Conservation (phyloP, 1,140 invertebrate species). For the Gonatopus flavifemur region DNA sequence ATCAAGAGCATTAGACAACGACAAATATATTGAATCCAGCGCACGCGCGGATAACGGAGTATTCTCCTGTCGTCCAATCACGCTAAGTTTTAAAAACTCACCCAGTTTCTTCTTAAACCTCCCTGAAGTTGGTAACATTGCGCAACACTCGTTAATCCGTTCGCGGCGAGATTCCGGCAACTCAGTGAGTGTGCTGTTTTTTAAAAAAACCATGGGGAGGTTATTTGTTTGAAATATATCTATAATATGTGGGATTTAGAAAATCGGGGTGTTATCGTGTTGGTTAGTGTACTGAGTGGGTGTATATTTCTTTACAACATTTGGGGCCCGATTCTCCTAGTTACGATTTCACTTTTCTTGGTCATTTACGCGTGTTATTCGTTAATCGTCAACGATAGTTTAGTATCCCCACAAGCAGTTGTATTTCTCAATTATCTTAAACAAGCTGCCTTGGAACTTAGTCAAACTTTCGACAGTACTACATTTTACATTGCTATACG, state of each 20-base stretch:
- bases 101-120: too few species aligned
- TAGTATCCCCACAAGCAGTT: constrained; percentile 40
- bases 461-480: constrained; percentile 6
- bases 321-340: constrained; percentile 42
- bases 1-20: too few species aligned
- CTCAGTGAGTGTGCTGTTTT: constrained; percentile 36
- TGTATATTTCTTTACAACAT: constrained; percentile 45
- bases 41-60: too few species aligned
- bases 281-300: constrained; percentile 43
- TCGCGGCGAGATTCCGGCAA: constrained; percentile 21
- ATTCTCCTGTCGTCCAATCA: too few species aligned
- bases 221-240: constrained; percentile 49
- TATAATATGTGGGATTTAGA: constrained; percentile 56
- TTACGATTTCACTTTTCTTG: constrained; percentile 39
- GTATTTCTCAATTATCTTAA: constrained; percentile 27
- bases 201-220: constrained; percentile 48
- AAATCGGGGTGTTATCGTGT: constrained; percentile 38
- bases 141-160: background rate
- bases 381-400: constrained; percentile 46
- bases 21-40: too few species aligned
- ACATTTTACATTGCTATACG: constrained; percentile 5
- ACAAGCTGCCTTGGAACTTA: constrained; percentile 21
- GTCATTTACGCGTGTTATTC: constrained; percentile 47
- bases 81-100: too few species aligned
- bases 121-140: background rate